Conservation (phyloP, 2,888 invertebrate genomes). For the Formica aserva region DNA sequence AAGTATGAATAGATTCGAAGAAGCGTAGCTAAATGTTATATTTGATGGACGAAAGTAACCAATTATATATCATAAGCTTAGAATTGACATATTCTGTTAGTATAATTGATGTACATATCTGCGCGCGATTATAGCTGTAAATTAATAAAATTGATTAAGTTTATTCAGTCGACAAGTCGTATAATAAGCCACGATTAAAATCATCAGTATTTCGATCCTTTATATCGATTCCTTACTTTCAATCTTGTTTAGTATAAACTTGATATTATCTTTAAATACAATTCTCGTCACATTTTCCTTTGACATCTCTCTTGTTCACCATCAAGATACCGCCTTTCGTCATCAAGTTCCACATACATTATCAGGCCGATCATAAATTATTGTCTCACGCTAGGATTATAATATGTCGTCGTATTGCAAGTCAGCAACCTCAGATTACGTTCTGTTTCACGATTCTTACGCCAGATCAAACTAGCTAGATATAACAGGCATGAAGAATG, state of each 20-base stretch:
- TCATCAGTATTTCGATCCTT: not conserved
- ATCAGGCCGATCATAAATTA: constrained; percentile 24
- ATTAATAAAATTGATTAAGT: constrained; percentile 18
- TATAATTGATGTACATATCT: constrained; percentile 11
- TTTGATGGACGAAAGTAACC: not conserved
- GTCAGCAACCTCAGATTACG: constrained; percentile 23
- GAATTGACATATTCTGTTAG: not conserved
- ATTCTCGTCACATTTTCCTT: not conserved
- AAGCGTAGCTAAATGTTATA: not conserved
- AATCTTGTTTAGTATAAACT: not conserved
- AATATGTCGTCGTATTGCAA: constrained; percentile 28
- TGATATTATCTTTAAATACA: not conserved
- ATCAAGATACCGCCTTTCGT: constrained; percentile 5
- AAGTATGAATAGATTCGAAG: not conserved
- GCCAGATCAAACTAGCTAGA: not conserved
- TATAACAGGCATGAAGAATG: not conserved
- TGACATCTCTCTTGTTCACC: not conserved
- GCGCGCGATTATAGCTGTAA: not conserved
- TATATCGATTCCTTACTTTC: not conserved
- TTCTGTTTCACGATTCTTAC: constrained; percentile 7
- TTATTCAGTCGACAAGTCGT: not conserved
- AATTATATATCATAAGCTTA: not conserved
- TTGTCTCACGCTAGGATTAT: constrained; percentile 5
- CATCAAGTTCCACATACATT: not conserved
- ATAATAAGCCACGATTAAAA: not conserved